Evolutionary conservation across 2,113 vertebrate genomes (phyloP), one percentile per base, ranked within the genome.

Genomic region (Athene cunicularia): DNA sequence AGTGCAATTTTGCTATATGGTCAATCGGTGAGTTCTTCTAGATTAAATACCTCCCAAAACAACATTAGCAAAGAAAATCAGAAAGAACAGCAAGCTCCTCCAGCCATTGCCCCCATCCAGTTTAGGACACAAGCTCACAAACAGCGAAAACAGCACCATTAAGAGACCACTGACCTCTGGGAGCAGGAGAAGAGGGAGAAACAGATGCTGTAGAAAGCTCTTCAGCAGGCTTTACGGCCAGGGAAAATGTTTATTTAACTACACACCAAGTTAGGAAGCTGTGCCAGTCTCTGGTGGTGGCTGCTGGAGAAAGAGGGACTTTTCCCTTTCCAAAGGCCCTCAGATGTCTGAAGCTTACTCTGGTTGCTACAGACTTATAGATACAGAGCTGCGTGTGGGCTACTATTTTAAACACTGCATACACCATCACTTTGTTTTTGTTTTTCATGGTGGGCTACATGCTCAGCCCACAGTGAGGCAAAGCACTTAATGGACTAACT

Each of bases 1-100:
- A 72, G 24, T 20, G 70, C 62, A 64, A 22, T 75, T 93, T 85
- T 86, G 70, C 43, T 95, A 20, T 53, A 32, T 47, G 81, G 93
- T 87, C 74, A 94, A 8, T 49, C 0, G 0, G 39, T 62, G 70
- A 93, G 52, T 85, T 86, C 37, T 58, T 95, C 81, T 52, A 90
- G 76, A 93, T 85, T 43, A 85, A 91, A 91, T 62, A 68, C 19
- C 58, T 95, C 58, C 70, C 80, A 84, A 89, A 68, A n/a, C 43
- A 91, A 12, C 14, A 56, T 35, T 41, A 91, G 67, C 33, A 47
- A 90, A 89, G 43, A 82, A 93, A 93, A 85, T 56, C 43, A 52
- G 84, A 60, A 60, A 81, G 68, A 87, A 59, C 22, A 56, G 56
- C 66, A 68, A 82, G 22, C 59, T 86, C 32, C 45, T 91, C 45